Conservation (phyloP, 2,888 invertebrate genomes). For the Pristionchus entomophagus region DNA sequence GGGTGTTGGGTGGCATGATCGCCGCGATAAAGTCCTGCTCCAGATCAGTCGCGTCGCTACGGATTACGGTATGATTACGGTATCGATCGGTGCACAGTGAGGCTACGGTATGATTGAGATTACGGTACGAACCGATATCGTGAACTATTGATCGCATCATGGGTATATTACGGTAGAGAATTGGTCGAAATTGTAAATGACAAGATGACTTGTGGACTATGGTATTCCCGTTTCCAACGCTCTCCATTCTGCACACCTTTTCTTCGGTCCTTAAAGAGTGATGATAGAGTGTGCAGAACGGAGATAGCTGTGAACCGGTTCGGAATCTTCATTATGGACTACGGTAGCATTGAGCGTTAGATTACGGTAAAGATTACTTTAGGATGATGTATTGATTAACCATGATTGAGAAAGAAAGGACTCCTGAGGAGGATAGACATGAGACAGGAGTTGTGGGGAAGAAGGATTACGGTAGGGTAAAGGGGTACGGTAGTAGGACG, state of each 20-base stretch:
- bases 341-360: not conserved
- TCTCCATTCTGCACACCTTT: too few relatives aligned
- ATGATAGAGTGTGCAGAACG: too few relatives aligned
- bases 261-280: too few relatives aligned
- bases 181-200: too few relatives aligned
- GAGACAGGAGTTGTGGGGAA: not conserved
- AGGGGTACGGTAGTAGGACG: slow-evolving; percentile 26
- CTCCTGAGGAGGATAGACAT: not conserved
- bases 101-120: not conserved
- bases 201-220: not conserved
- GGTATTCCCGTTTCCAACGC: too few relatives aligned
- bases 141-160: not conserved
- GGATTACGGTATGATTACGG: not conserved
- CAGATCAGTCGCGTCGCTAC: slow-evolving; percentile 30
- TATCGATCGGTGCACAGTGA: too few relatives aligned
- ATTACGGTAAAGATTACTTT: not conserved
- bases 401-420: not conserved
- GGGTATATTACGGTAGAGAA: not conserved
- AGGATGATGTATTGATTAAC: not conserved
- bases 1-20: not conserved
- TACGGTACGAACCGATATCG: not conserved
- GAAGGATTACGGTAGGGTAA: not conserved
- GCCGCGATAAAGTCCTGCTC: slow-evolving; percentile 15
- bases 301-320: too few relatives aligned
- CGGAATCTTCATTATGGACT: too few relatives aligned